These are phyloP conservation scores for Epirrhoe tristata DNA, from an alignment of 2,888 invertebrate species.

Conservation along the genomic window DNA sequence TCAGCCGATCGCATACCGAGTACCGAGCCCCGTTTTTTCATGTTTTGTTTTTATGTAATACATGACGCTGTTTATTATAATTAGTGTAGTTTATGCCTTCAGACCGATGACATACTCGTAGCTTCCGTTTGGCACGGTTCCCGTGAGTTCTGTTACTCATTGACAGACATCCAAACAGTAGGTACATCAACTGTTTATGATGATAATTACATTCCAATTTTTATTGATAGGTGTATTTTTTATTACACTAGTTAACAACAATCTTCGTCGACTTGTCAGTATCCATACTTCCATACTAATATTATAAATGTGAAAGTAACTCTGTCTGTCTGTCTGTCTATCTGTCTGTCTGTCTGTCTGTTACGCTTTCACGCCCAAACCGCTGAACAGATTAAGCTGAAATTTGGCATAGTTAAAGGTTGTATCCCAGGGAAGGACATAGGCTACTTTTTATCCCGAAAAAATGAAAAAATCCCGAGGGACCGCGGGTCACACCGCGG, in stretches of 20 bases:
- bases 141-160: slow-evolving; percentile 30
- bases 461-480: too few species aligned
- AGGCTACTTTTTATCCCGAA: too few species aligned
- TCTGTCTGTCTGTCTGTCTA: too few species aligned
- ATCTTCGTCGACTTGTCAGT: too few species aligned
- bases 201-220: slow-evolving; percentile 25
- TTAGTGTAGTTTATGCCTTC: slow-evolving; percentile 42
- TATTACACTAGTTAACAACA: slow-evolving; percentile 6
- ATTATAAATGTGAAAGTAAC: too few species aligned
- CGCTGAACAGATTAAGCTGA: too few species aligned
- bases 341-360: too few species aligned
- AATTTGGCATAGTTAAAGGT: too few species aligned
- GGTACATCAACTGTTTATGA: slow-evolving; percentile 24
- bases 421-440: too few species aligned
- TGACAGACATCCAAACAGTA: slow-evolving; percentile 31
- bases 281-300: too few species aligned
- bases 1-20: slow-evolving; percentile 34
- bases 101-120: slow-evolving; percentile 33
- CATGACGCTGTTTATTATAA: slow-evolving; percentile 35
- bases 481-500: too few species aligned
- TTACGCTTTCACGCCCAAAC: too few species aligned
- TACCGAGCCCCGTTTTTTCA: slow-evolving; percentile 27
- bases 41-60: slow-evolving; percentile 36
- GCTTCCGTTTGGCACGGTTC: slow-evolving; percentile 34
- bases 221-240: slow-evolving; percentile 15